Conservation (phyloP, 2,888 invertebrate genomes). For the Andrena camellia region DNA sequence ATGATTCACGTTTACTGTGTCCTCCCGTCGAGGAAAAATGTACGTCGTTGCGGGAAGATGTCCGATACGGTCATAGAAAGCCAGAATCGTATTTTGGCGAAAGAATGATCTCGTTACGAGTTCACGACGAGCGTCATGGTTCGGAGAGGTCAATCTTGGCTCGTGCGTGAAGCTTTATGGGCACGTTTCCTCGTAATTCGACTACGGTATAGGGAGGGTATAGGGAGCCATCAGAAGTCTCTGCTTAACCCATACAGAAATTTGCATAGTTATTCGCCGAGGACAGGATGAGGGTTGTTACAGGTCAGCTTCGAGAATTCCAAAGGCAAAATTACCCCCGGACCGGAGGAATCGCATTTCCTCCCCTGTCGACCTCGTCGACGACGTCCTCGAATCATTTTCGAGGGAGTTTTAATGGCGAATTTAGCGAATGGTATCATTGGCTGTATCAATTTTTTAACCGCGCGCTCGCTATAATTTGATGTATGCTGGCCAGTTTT, state of each 20-base stretch:
- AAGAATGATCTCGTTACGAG: conserved; percentile 48
- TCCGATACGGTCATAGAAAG: conserved; percentile 5
- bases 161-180: conserved; percentile 62
- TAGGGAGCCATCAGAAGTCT: conserved; percentile 66
- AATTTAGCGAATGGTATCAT: conserved; percentile 14
- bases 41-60: conserved; percentile 1
- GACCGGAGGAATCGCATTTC: conserved; percentile 48
- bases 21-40: neutral
- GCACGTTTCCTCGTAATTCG: conserved; percentile 55
- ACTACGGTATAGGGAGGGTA: conserved; percentile 44
- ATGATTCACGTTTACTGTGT: conserved; percentile 18
- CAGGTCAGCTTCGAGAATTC: conserved; percentile 65
- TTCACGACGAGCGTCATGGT: conserved; percentile 28
- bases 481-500: neutral
- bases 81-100: conserved; percentile 11
- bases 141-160: conserved; percentile 54
- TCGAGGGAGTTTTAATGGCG: conserved; percentile 21
- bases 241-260: conserved; percentile 70
- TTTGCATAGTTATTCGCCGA: conserved; percentile 78
- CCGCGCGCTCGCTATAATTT: conserved; percentile 10
- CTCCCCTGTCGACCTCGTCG: neutral
- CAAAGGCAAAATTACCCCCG: conserved; percentile 68
- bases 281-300: conserved; percentile 73
- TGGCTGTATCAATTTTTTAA: neutral
- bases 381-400: neutral